Conservation (phyloP, 1,140 invertebrate genomes). For the Maniola jurtina region DNA sequence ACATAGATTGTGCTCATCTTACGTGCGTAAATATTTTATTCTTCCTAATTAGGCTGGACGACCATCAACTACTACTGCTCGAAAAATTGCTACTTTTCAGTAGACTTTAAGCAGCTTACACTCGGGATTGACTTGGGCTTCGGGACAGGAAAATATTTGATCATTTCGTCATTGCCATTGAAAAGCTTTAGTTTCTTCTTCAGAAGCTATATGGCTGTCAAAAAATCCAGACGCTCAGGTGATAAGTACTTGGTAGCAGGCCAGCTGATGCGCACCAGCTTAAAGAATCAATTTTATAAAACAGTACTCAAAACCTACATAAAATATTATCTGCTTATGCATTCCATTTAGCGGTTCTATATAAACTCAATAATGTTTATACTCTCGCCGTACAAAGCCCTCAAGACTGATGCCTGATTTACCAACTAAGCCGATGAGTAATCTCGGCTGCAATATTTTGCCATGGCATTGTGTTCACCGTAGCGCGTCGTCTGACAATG, state of each 20-base stretch:
- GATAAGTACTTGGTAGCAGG: too few relatives aligned
- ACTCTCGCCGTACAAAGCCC: slow-evolving; percentile 18
- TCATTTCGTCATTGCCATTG: not conserved
- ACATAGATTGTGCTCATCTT: too few relatives aligned
- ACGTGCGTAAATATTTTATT: too few relatives aligned
- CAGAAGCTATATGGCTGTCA: too few relatives aligned
- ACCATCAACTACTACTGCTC: too few relatives aligned
- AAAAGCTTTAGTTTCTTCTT: not conserved
- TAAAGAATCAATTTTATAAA: not conserved
- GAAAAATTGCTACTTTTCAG: too few relatives aligned
- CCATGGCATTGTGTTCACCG: slow-evolving; percentile 57
- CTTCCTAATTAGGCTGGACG: too few relatives aligned
- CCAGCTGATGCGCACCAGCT: too few relatives aligned
- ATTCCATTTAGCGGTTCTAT: not conserved
- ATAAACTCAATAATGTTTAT: slow-evolving; percentile 29
- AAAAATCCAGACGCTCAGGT: too few relatives aligned
- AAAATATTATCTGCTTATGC: not conserved
- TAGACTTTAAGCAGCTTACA: too few relatives aligned
- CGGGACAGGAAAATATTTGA: too few relatives aligned
- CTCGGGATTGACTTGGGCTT: too few relatives aligned
- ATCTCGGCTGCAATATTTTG: slow-evolving; percentile 57
- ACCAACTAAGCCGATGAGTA: slow-evolving; percentile 49
- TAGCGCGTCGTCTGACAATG: slow-evolving; percentile 62
- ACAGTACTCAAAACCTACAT: not conserved
- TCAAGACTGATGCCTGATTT: slow-evolving; percentile 32